Conservation (phyloP, 2,888 invertebrate genomes). For the Tinea pellionella region DNA sequence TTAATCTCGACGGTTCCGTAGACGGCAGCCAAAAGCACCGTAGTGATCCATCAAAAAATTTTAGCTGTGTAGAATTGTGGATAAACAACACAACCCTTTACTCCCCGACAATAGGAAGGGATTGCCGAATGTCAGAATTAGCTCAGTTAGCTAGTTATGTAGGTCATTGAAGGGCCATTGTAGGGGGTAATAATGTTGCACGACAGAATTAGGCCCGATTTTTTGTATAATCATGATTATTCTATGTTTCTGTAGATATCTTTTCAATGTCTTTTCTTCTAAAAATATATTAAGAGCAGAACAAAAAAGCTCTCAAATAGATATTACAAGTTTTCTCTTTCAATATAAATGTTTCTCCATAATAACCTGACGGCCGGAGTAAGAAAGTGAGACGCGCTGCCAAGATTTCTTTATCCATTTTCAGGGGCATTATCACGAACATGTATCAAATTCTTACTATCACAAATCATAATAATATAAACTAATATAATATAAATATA, state of each 20-base stretch:
- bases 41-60: not conserved
- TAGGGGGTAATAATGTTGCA: not conserved
- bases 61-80: not conserved
- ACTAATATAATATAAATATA: no score
- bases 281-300: no score
- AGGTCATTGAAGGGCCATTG: slow-evolving; percentile 3
- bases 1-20: slow-evolving; percentile 3
- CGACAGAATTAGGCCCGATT: not conserved
- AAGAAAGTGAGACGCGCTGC: no score
- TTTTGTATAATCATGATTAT: not conserved
- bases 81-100: slow-evolving; percentile 2
- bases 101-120: not conserved
- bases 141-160: slow-evolving; percentile 4
- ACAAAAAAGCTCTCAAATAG: no score
- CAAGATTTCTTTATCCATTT: no score
- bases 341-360: no score
- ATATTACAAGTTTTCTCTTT: no score
- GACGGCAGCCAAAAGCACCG: not conserved
- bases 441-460: no score
- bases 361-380: no score
- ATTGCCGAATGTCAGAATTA: slow-evolving; percentile 2
- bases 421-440: no score
- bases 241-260: not conserved
- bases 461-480: no score
- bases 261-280: no score